These are phyloP conservation scores for Hoplostethus atlanticus DNA, from an alignment of 2,797 vertebrate genomes.

Conservation along the genomic window DNA sequence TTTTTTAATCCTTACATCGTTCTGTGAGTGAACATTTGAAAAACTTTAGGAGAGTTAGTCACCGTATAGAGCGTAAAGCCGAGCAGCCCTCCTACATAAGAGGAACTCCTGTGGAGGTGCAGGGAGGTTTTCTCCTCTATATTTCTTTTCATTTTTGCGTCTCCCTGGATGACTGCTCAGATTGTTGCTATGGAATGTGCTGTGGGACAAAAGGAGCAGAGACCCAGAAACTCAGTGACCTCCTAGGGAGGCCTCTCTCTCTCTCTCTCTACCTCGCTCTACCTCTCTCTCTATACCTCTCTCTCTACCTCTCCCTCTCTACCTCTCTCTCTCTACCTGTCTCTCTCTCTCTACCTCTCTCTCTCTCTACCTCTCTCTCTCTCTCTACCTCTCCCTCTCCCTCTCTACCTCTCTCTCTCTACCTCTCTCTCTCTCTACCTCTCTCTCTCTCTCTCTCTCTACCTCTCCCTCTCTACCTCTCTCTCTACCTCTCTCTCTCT, in stretches of 20 bases:
- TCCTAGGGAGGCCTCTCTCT: constrained; percentile 73
- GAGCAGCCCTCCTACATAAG: too few relatives aligned
- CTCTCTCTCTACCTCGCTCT: constrained; percentile 24
- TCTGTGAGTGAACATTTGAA: too few relatives aligned
- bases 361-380: background rate
- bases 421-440: background rate
- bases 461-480: background rate
- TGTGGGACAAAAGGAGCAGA: constrained; percentile 79
- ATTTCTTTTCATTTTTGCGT: constrained; percentile 69
- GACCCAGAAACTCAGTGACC: constrained; percentile 81
- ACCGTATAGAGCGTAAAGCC: too few relatives aligned
- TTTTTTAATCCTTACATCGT: too few relatives aligned
- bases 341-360: background rate
- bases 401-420: background rate
- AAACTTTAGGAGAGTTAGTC: too few relatives aligned
- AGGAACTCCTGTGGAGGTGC: constrained; percentile 38
- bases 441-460: background rate
- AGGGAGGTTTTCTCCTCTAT: constrained; percentile 13
- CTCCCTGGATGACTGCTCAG: constrained; percentile 70
- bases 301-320: background rate
- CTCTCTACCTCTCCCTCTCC: background rate
- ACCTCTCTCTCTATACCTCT: constrained; percentile 29
- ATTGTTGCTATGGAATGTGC: constrained; percentile 82
- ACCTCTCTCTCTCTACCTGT: background rate
- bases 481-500: background rate